Evolutionary conservation across 1,140 invertebrate genomes (phyloP), one percentile per base, ranked within the genome.

Genomic region (Pseudoatta argentina): DNA sequence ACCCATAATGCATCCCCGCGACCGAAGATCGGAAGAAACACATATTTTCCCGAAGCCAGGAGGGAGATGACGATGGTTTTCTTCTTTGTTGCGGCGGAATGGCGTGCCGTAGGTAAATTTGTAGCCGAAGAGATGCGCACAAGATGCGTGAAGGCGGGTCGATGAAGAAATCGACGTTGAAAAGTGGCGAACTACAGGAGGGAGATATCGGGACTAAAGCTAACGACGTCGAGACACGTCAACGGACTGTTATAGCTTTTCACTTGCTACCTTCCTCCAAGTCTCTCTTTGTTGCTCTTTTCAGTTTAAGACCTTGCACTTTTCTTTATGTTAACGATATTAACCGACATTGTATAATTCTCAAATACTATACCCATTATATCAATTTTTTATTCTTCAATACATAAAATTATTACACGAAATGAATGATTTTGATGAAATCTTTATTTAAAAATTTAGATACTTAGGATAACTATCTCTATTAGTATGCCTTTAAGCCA

Each of bases 31-130:
- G 44, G 30, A 59, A 55, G 44, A 67, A 86, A 39, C n/a, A 71
- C 61, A 89, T 89, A 78, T 86, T 88, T 88, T 88, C 77, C 73
- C 63, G 44, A 86, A 89, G 77, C 57, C 79, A 48, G 57, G 57
- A 14, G 10, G 44, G 18, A 64, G 77, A 67, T 67, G 72, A 73
- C 81, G 21, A 48, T 4, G 59, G 34, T 48, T 24, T 71, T 82
- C 30, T 34, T 34, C 59, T 24, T n/a, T 34, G 69, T 51, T 34
- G 39, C 57, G 44, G 8, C 53, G 10, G 39, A 24, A 6, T 83
- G 69, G 79, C 79, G 79, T 83, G 79, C 79, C 55, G 39, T 67
- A 63, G 55, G 69, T 75, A 83, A 83, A 83, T 83, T 83, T 83
- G 69, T 73, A 83, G 79, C 39, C 69, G 69, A 61, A 75, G 39